Percentiles rank a stretch among this genome's conserved stretches.
Evolutionary conservation across 2,113 vertebrate species (phyloP).

Genomic region (Forbesichthys agassizii): DNA sequence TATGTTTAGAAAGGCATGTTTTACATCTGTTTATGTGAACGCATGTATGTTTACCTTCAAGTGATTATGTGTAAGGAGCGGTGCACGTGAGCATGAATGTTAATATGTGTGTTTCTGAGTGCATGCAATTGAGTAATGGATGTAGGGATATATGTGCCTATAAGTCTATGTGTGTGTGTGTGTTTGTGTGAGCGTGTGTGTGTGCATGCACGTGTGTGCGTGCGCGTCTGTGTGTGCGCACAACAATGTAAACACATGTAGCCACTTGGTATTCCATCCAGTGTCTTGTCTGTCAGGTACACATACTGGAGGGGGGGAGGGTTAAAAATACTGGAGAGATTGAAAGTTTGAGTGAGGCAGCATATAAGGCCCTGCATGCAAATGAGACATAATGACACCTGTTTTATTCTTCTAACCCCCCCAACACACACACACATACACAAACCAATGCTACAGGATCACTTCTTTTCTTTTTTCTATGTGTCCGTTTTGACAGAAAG

Average conservation of each 20-base stretch:
- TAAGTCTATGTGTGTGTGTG: conserved; percentile 25
- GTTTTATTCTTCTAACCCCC: conserved; percentile 26
- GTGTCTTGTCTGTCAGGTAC: conserved; percentile 68
- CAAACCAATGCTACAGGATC: neutral
- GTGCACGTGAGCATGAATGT: conserved; percentile 67
- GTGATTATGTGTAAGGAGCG: conserved; percentile 58
- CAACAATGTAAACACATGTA: conserved; percentile 51
- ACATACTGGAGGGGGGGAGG: conserved; percentile 49
- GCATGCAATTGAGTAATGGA: conserved; percentile 52
- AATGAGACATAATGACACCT: conserved; percentile 63
- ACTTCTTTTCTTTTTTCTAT: conserved; percentile 16
- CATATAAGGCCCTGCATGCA: conserved; percentile 64
- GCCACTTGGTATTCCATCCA: conserved; percentile 67
- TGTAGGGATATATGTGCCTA: conserved; percentile 37
- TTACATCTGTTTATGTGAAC: conserved; percentile 64
- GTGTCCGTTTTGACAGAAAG: no score
- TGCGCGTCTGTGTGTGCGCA: conserved; percentile 1
- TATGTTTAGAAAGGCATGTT: conserved; percentile 6
- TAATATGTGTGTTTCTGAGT: conserved; percentile 66
- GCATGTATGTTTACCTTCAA: conserved; percentile 65
- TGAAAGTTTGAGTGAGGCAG: conserved; percentile 66
- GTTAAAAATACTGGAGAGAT: conserved; percentile 48
- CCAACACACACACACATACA: conserved; percentile 1
- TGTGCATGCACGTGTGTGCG: conserved; percentile 49
- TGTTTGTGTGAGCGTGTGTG: conserved; percentile 61